These are phyloP conservation scores for Xenopus laevis DNA, from an alignment of 2,113 vertebrate genomes.

Conservation along the genomic window DNA sequence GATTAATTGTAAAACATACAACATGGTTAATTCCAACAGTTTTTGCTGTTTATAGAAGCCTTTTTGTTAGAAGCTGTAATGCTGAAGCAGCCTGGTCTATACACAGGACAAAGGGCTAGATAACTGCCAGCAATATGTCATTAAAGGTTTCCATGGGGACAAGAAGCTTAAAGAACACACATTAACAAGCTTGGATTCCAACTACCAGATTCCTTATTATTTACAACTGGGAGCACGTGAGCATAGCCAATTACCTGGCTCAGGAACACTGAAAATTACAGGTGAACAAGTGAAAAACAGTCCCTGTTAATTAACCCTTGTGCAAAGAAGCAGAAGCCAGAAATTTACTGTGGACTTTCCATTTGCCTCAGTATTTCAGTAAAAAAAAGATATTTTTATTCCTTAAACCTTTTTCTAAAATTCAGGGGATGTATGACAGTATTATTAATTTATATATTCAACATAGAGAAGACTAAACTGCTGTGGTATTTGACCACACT, in stretches of 20 bases:
- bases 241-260: conserved; percentile 29
- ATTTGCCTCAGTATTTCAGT: no score
- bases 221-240: conserved; percentile 26
- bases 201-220: conserved; percentile 37
- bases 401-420: no score
- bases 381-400: no score
- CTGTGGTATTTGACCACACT: no score
- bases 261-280: conserved; percentile 30
- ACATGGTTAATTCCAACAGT: neutral
- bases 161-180: conserved; percentile 42
- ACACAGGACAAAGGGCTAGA: conserved; percentile 35
- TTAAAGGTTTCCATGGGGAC: conserved; percentile 43
- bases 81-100: conserved; percentile 24
- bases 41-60: neutral
- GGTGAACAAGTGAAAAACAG: neutral
- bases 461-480: no score
- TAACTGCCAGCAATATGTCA: conserved; percentile 45
- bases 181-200: conserved; percentile 30
- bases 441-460: no score
- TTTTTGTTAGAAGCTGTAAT: conserved; percentile 12
- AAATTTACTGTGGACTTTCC: no score
- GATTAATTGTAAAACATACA: no score
- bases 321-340: no score
- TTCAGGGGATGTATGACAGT: no score
- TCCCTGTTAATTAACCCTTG: no score